These are phyloP conservation scores for Brachyptera putata DNA, from an alignment of 2,888 invertebrate species.

Conservation along the genomic window DNA sequence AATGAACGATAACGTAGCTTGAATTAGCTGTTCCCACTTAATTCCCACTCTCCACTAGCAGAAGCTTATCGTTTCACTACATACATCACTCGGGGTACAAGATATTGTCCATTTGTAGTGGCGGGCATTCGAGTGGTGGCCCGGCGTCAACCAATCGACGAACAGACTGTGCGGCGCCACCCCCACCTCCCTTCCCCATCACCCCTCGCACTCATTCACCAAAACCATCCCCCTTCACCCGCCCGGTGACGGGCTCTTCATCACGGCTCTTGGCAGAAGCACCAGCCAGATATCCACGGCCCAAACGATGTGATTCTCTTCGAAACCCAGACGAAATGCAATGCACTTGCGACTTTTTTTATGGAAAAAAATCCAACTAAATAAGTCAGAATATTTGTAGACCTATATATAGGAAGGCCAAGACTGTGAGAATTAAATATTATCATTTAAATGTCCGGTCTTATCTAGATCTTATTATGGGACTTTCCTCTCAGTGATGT, in stretches of 20 bases:
- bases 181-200: not conserved
- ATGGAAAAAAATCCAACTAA: too few species aligned
- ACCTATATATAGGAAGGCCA: too few species aligned
- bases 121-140: slow-evolving; percentile 9
- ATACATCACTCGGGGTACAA: not conserved
- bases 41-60: not conserved
- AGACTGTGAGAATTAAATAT: too few species aligned
- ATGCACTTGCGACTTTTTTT: too few species aligned
- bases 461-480: too few species aligned
- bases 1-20: not conserved
- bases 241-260: slow-evolving; percentile 6
- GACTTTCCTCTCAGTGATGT: too few species aligned
- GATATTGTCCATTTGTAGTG: not conserved
- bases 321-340: not conserved
- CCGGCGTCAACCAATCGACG: slow-evolving; percentile 12
- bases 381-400: too few species aligned
- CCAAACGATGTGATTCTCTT: not conserved
- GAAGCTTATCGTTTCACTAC: not conserved
- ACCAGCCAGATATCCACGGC: not conserved
- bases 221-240: not conserved
- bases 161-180: slow-evolving; percentile 7
- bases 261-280: slow-evolving; percentile 12
- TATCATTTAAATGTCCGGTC: too few species aligned
- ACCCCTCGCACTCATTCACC: too few species aligned
- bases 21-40: slow-evolving; percentile 4